These are phyloP conservation scores for Masticophis lateralis DNA, from an alignment of 2,797 vertebrate species.

Conservation along the genomic window DNA sequence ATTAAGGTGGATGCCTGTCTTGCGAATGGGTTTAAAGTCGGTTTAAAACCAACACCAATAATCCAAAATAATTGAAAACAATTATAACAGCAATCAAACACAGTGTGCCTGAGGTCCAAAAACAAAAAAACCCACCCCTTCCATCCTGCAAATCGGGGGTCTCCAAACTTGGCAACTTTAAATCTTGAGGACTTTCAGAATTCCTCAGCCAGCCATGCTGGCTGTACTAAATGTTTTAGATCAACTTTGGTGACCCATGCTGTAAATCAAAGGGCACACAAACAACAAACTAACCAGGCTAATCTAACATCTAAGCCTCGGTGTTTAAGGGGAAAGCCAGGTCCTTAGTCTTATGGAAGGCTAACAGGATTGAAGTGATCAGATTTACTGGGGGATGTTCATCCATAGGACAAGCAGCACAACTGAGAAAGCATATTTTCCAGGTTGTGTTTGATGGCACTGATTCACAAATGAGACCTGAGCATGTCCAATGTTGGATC, in stretches of 20 bases:
- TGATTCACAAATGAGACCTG: background rate
- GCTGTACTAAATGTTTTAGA: too few relatives aligned
- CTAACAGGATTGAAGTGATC: background rate
- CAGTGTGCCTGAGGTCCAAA: too few relatives aligned
- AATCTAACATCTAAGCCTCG: background rate
- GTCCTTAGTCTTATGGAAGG: background rate
- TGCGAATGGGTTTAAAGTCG: background rate
- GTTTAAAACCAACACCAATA: background rate
- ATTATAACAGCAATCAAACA: background rate
- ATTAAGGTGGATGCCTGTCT: background rate
- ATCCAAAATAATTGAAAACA: background rate
- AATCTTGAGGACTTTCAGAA: too few relatives aligned
- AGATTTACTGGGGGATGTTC: background rate
- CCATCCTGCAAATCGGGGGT: too few relatives aligned
- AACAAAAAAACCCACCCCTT: too few relatives aligned
- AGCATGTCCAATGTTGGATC: background rate
- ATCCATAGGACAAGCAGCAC: background rate
- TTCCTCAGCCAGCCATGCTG: too few relatives aligned
- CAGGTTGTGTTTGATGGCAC: background rate
- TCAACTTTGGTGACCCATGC: too few relatives aligned
- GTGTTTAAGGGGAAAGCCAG: background rate
- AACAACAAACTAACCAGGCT: background rate
- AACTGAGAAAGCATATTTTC: background rate
- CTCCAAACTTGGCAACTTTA: too few relatives aligned
- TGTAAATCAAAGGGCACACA: background rate